Evolutionary conservation across 2,113 vertebrate genomes (phyloP).

Genomic region (Osmerus mordax): DNA sequence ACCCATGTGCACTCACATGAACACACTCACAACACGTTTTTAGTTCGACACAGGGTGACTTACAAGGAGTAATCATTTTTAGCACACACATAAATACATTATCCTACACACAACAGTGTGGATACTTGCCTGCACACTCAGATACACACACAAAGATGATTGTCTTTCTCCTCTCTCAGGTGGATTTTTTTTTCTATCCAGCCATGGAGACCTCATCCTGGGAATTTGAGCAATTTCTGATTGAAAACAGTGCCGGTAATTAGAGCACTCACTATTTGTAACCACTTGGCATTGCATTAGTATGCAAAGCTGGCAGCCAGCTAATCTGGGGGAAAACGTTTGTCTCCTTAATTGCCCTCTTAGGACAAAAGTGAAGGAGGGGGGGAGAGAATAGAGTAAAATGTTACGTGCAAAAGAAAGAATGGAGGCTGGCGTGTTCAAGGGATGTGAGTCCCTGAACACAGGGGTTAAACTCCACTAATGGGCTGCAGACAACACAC

Average conservation of each 20-base stretch:
- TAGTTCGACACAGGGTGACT: too few species aligned
- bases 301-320: slow-evolving; percentile 83
- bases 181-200: slow-evolving; percentile 57
- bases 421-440: slow-evolving; percentile 66
- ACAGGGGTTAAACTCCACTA: slow-evolving; percentile 73
- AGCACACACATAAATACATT: slow-evolving; percentile 35
- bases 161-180: slow-evolving; percentile 69
- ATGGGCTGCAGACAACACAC: slow-evolving; percentile 64
- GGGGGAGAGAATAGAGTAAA: slow-evolving; percentile 67
- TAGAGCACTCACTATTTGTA: slow-evolving; percentile 80
- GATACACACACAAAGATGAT: slow-evolving; percentile 40
- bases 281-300: slow-evolving; percentile 83
- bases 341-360: slow-evolving; percentile 90
- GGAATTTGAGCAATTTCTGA: slow-evolving; percentile 79
- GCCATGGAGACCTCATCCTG: slow-evolving; percentile 73
- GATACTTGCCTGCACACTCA: not conserved
- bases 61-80: too few species aligned
- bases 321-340: slow-evolving; percentile 86
- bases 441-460: slow-evolving; percentile 69
- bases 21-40: slow-evolving; percentile 19
- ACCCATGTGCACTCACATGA: slow-evolving; percentile 22
- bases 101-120: not conserved
- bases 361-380: slow-evolving; percentile 82
- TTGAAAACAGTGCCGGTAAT: slow-evolving; percentile 82
- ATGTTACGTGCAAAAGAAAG: slow-evolving; percentile 71